Base-by-base conservation (phyloP, 1,140 invertebrate species). In the Conus betulinus region DNA sequence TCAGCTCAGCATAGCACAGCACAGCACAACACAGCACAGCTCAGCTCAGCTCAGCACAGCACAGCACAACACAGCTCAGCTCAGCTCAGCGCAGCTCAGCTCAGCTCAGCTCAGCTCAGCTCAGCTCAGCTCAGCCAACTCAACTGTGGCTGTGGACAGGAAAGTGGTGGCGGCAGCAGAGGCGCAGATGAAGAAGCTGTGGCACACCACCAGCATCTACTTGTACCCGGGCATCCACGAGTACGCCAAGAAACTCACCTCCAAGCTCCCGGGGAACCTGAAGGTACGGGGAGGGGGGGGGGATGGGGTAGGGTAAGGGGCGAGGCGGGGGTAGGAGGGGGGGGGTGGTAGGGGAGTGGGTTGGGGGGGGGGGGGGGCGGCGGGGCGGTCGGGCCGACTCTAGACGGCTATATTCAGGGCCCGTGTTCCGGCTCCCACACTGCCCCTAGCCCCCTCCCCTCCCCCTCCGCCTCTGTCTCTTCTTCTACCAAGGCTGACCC, bases 171-270 rank as follows among this genome's bases (percentile, higher is more conserved):
- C 96, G 88, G 98, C 97, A 11, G 95, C 97, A 11, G 96, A 96
- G 39, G 96, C 97, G 71, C 99, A 99, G 96, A 96, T 97, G 57
- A 95, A 97, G 3, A 97, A 96, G 89, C 95, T 99, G 10, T 98
- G 98, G 97, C 99, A 99, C 93, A 98, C 98, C 1, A 98, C 98
- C 1, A 97, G 97, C 90, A 97, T 99, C 86, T 99, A 99, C 94
- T 95, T 98, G 92, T 97, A 99, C 94, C 97, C 98, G 0, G 97
- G 97, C 93, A 97, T 99, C 87, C 97, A 99, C 93, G 97, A 99
- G 95, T 99, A 99, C 95, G 97, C 97, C n/a, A 96, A 97, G 93
- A 97, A 97, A 93, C 96, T 99, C 81, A 96, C 96, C n/a, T 94
- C 95, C 3, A 99, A 97, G 94, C 95, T 99, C 81, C n/a, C 98